These are phyloP conservation scores for Bradypus variegatus DNA, from an alignment of 2,797 vertebrate genomes.

Conservation along the genomic window DNA sequence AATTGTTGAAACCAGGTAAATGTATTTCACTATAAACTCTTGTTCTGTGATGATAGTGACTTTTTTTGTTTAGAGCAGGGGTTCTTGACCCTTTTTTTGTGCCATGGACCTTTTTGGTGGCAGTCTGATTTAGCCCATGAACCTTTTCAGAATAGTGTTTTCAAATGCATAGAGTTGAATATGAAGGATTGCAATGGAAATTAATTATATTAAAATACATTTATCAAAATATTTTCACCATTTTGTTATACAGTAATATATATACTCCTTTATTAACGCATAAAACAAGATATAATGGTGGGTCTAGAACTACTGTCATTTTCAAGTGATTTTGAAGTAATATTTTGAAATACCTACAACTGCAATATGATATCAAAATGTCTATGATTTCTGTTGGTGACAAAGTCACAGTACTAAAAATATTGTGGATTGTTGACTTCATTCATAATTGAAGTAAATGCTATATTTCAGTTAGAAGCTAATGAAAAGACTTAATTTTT, in stretches of 20 bases:
- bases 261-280: not conserved
- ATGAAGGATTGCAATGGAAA: not conserved
- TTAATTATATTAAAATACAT: not conserved
- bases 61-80: not conserved
- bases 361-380: not conserved
- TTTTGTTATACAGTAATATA: not conserved
- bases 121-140: not conserved
- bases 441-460: not conserved
- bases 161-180: conserved; percentile 2
- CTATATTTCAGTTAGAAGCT: not conserved
- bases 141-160: conserved; percentile 10
- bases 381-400: not conserved
- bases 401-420: not conserved
- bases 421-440: not conserved
- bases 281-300: not conserved
- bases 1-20: not conserved
- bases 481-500: not conserved
- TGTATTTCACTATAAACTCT: not conserved
- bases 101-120: not conserved
- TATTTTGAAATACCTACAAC: not conserved
- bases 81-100: not conserved
- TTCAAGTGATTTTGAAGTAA: not conserved
- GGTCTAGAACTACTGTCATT: not conserved
- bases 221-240: not conserved
- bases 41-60: not conserved